Evolutionary conservation across 2,113 vertebrate genomes (phyloP), one percentile per base, ranked within the genome.

Genomic region (Deroptyus accipitrinus): DNA sequence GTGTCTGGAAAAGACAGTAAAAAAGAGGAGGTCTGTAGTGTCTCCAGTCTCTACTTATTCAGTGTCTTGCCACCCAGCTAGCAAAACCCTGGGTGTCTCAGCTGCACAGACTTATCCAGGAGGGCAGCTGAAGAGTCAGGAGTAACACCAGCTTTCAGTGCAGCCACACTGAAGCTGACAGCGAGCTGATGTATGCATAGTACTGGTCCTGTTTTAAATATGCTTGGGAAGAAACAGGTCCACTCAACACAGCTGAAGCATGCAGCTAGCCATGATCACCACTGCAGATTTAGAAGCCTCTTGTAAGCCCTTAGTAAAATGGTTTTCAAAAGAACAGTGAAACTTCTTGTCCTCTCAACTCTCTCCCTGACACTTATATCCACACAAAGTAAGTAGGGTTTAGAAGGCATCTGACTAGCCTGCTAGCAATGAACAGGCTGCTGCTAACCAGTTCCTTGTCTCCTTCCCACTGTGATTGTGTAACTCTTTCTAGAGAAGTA

Each of bases 1-100:
- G 91, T 99, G 99, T 94, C 99, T 99, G 92, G 30, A 93, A 81
- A 90, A 93, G 57, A 97, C 75, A 85, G 64, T 12, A 20, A 59
- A 84, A 91, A 44, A 62, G 9, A 9, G 22, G 44, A 75, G 35
- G 79, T 54, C 23, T 79, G 74, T 73, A n/a, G 39, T 17, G 10
- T 57, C n/a, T 73, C 74, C 44, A 91, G 41, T 85, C 10, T 72
- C 22, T 62, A 20, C 19, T 62, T 81, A 73, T 48, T 69, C 35
- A 63, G 11, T 52, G 49, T 30, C 61, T 66, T 68, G 13, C 23
- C 13, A 52, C 44, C 48, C 16, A 77, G n/a, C 37, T 48, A 39
- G 41, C 63, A 69, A 69, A 57, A 41, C 70, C 31, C 28, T 10
- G 12, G 7, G 7, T 86, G 33, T 68, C 55, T 86, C 33, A 31